Conservation (phyloP, 2,113 vertebrate species). For the Epinephelus lanceolatus region DNA sequence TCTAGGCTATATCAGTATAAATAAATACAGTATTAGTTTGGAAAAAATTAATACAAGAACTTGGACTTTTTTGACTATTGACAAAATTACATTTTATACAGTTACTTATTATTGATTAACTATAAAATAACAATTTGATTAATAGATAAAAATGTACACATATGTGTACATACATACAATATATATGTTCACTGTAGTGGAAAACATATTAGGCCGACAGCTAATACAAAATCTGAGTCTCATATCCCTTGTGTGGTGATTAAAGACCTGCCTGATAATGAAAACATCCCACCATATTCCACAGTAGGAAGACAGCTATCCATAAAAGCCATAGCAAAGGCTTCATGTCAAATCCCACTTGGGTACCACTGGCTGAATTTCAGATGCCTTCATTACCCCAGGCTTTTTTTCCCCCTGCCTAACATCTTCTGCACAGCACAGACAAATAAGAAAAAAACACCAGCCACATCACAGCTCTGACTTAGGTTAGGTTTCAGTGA, state of each 20-base stretch:
- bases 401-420: neutral
- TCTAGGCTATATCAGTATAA: neutral
- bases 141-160: too few species aligned
- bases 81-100: too few species aligned
- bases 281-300: neutral
- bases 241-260: neutral
- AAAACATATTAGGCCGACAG: neutral
- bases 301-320: neutral
- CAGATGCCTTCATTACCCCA: neutral
- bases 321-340: neutral
- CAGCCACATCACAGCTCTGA: neutral
- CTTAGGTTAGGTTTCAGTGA: conserved; percentile 32
- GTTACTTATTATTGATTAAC: too few species aligned
- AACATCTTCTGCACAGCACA: neutral
- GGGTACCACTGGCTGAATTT: conserved; percentile 5
- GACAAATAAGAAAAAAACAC: neutral
- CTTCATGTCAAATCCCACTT: neutral
- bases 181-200: neutral
- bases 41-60: too few species aligned
- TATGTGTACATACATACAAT: too few species aligned
- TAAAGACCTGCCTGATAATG: conserved; percentile 17
- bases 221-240: neutral
- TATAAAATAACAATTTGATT: too few species aligned
- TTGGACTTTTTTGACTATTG: too few species aligned
- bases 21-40: too few species aligned